Conservation (phyloP, 2,888 invertebrate genomes). For the Terebella lapidaria region DNA sequence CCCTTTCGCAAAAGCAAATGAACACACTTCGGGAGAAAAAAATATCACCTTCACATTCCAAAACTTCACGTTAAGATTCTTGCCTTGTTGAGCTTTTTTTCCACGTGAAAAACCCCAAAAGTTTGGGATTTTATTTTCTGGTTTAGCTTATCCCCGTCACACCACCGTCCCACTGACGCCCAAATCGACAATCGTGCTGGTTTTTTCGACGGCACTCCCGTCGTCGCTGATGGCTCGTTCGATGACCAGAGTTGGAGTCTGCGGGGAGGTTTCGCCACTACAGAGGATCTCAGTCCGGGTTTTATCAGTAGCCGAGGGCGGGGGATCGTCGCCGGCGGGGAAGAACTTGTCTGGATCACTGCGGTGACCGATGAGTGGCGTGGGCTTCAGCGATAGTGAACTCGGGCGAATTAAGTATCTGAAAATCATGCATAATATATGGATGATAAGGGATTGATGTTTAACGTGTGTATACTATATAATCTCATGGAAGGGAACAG, state of each 20-base stretch:
- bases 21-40: too few species aligned
- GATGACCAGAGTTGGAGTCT: background rate
- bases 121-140: too few species aligned
- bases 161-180: background rate
- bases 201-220: background rate
- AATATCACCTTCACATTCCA: too few species aligned
- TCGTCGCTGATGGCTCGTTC: background rate
- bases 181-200: background rate
- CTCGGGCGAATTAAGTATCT: slow-evolving; percentile 89
- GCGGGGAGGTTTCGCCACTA: background rate
- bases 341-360: background rate
- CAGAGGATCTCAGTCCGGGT: background rate
- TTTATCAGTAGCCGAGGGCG: background rate
- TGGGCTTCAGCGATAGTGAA: slow-evolving; percentile 63
- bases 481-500: too few species aligned
- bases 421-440: slow-evolving; percentile 35
- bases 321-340: too few species aligned
- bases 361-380: slow-evolving; percentile 42
- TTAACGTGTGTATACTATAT: background rate
- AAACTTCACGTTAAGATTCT: too few species aligned
- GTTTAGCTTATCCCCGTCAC: too few species aligned
- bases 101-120: too few species aligned
- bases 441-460: background rate
- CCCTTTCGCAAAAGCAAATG: too few species aligned
- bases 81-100: too few species aligned